A percentile compares a stretch with the other conserved stretches of the same genome.
Conservation (phyloP, 2,888 invertebrate genomes). For the Andrena praecox region DNA sequence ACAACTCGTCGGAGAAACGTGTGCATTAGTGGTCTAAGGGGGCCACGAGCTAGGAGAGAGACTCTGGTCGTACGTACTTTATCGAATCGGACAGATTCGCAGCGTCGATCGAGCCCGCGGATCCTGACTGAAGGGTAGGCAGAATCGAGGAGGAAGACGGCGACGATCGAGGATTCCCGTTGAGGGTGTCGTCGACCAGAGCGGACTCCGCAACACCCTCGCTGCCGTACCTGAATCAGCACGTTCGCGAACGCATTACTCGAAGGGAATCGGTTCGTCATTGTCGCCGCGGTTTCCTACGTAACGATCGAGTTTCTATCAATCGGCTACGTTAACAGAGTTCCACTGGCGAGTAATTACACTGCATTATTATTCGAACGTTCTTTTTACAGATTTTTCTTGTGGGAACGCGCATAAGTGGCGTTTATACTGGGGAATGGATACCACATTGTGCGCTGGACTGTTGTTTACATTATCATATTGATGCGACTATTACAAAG, state of each 20-base stretch:
- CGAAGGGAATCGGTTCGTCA: constrained; percentile 43
- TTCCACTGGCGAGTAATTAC: background rate
- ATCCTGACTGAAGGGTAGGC: constrained; percentile 73
- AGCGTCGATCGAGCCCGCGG: constrained; percentile 75
- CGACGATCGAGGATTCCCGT: constrained; percentile 81
- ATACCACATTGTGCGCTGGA: background rate
- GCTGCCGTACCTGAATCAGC: constrained; percentile 82
- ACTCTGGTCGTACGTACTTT: constrained; percentile 77
- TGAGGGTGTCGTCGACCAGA: constrained; percentile 83
- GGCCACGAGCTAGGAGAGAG: constrained; percentile 49
- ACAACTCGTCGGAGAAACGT: constrained; percentile 16
- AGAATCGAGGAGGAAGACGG: constrained; percentile 69
- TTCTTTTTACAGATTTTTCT: background rate
- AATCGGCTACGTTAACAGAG: background rate
- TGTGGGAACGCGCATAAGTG: background rate
- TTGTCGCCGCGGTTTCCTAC: constrained; percentile 11
- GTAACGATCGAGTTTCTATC: background rate
- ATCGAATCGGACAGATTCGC: constrained; percentile 70
- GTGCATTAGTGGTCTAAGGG: constrained; percentile 36
- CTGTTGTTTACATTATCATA: constrained; percentile 33
- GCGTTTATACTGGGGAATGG: background rate
- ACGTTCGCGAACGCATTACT: constrained; percentile 54
- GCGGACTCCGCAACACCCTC: constrained; percentile 82
- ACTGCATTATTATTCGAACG: background rate
- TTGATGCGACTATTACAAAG: constrained; percentile 42